A percentile compares a stretch with the other conserved stretches of the same genome.
Conservation (phyloP, 1,140 invertebrate genomes). For the Pseudomyrmex sp. region DNA sequence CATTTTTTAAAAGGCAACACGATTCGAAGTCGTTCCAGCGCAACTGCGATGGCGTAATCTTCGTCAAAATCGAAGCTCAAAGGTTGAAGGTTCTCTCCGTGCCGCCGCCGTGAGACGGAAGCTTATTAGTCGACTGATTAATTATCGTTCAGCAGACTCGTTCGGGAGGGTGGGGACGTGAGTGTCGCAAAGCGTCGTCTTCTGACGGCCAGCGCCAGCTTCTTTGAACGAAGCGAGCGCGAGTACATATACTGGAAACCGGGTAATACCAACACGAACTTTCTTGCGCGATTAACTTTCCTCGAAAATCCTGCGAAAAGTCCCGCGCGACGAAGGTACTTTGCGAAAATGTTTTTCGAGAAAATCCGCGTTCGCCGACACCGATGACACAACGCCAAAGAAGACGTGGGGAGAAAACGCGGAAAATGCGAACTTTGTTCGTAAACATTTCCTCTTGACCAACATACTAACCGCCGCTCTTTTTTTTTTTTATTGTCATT, state of each 20-base stretch:
- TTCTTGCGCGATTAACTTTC: conserved; percentile 60
- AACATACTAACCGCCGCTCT: conserved; percentile 40
- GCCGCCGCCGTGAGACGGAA: conserved; percentile 52
- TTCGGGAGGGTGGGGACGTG: conserved; percentile 32
- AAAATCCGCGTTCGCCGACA: conserved; percentile 40
- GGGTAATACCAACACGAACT: conserved; percentile 54
- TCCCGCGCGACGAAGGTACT: conserved; percentile 41
- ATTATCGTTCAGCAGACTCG: conserved; percentile 64
- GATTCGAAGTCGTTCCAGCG: conserved; percentile 47
- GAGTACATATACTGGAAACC: conserved; percentile 23
- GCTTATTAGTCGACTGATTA: conserved; percentile 68
- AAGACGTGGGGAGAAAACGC: conserved; percentile 18
- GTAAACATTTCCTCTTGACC: conserved; percentile 43
- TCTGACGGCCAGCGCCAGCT: conserved; percentile 48
- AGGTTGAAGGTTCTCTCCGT: conserved; percentile 62
- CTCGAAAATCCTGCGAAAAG: conserved; percentile 43
- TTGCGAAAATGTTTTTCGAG: conserved; percentile 49
- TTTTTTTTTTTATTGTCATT: conserved; percentile 39
- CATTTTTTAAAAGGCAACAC: conserved; percentile 34
- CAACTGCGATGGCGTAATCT: conserved; percentile 51
- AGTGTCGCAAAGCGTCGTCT: conserved; percentile 65
- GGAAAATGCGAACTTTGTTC: conserved; percentile 17
- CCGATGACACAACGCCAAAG: background rate
- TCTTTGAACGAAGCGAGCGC: conserved; percentile 55
- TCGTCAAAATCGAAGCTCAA: conserved; percentile 70